Evolutionary conservation across 2,888 invertebrate genomes (phyloP).

Genomic region (Ceriagrion tenellum): DNA sequence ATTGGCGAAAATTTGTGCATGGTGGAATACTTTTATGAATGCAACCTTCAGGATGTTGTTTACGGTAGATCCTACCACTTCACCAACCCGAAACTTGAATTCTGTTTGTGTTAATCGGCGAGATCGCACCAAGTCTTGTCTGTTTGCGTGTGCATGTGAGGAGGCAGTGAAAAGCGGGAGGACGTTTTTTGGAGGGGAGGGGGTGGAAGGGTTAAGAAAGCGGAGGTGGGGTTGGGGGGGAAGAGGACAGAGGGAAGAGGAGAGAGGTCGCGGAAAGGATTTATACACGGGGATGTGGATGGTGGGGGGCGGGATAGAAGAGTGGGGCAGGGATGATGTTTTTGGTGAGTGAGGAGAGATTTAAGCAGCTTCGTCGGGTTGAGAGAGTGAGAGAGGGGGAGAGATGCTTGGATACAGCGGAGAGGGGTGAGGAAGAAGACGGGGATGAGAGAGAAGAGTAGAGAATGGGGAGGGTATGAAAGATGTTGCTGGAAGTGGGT

Average conservation of each 20-base stretch:
- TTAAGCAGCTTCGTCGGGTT: conserved; percentile 24
- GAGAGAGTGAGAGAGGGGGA: neutral
- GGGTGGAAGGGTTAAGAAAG: neutral
- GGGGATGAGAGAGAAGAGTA: neutral
- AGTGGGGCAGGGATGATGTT: neutral
- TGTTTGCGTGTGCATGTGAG: no score
- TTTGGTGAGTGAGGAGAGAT: conserved; percentile 30
- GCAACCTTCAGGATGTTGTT: no score
- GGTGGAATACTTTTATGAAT: no score
- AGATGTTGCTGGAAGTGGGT: neutral
- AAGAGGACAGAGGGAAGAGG: no score
- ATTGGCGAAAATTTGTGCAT: no score
- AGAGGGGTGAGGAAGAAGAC: neutral
- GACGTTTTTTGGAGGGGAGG: neutral
- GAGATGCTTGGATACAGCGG: neutral
- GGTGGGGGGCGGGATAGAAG: neutral
- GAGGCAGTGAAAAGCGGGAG: no score
- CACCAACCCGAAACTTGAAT: no score
- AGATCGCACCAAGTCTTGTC: no score
- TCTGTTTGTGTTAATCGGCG: no score
- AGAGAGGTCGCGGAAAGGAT: neutral
- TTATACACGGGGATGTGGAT: neutral
- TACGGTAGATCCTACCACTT: no score
- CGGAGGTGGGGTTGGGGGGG: no score
- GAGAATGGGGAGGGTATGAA: neutral